These are phyloP conservation scores for Decapterus maruadsi DNA, from an alignment of 2,797 vertebrate species.

Conservation along the genomic window DNA sequence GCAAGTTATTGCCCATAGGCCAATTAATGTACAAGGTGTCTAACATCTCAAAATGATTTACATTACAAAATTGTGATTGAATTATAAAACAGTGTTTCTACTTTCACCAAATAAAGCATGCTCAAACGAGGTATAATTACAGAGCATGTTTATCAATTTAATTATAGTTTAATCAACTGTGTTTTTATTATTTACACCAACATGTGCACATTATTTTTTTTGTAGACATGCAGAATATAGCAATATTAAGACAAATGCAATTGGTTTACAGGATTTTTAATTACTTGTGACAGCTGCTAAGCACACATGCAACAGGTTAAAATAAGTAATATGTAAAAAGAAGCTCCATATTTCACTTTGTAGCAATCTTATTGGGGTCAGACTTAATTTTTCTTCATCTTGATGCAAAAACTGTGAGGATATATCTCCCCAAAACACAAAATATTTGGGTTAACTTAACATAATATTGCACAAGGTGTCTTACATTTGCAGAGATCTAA, in stretches of 20 bases:
- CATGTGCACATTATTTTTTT: background rate
- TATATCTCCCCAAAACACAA: background rate
- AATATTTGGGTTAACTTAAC: background rate
- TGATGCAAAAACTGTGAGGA: background rate
- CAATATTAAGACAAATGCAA: background rate
- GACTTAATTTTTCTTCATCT: background rate
- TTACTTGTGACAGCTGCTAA: background rate
- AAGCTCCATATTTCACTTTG: background rate
- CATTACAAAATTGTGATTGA: background rate
- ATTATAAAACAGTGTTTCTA: background rate
- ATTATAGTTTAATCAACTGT: background rate
- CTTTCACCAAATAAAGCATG: background rate
- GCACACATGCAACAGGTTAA: background rate
- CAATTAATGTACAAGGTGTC: too few species aligned
- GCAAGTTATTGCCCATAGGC: too few species aligned
- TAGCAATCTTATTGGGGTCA: background rate
- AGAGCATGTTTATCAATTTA: background rate
- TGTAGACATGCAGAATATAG: background rate
- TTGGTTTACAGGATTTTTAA: background rate
- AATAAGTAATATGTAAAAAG: background rate
- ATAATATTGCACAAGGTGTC: background rate
- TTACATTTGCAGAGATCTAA: background rate
- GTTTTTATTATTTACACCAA: background rate
- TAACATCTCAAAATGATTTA: background rate
- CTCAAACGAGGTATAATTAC: background rate